Percentiles rank a stretch among this genome's conserved stretches.
Evolutionary conservation across 2,797 vertebrate species (phyloP).

Genomic region (Gallirallus australis): DNA sequence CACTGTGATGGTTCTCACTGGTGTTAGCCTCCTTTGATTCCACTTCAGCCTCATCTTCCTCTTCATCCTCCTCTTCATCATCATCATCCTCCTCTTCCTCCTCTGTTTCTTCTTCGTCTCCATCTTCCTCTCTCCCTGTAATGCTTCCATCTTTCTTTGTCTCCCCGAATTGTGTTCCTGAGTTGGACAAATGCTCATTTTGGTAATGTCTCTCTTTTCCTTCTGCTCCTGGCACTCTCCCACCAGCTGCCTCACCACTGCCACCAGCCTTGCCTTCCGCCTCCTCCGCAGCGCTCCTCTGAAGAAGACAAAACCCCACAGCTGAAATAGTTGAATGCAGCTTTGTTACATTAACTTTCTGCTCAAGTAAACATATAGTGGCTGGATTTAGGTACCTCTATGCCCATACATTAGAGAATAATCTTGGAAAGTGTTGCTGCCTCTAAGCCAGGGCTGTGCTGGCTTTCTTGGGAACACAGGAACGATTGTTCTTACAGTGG

Average conservation of each 20-base stretch:
- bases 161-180: neutral
- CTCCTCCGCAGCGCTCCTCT: constrained; percentile 58
- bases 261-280: neutral
- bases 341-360: neutral
- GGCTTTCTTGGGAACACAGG: neutral
- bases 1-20: neutral
- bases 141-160: constrained; percentile 44
- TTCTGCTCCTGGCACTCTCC: neutral
- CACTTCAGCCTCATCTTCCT: constrained; percentile 35
- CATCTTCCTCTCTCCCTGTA: constrained; percentile 3
- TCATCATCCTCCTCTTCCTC: neutral
- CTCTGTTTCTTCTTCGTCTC: neutral
- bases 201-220: constrained; percentile 47
- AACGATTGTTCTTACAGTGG: neutral
- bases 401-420: neutral
- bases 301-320: constrained; percentile 58
- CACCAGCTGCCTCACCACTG: rapidly evolving
- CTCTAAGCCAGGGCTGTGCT: neutral
- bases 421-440: neutral
- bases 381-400: neutral
- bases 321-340: constrained; percentile 21
- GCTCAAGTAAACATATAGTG: rapidly evolving
- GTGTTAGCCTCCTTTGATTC: constrained; percentile 46
- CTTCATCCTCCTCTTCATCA: neutral
- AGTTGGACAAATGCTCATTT: constrained; percentile 46